Conservation (phyloP, 2,888 invertebrate species). For the Lasioglossum leucozonium region DNA sequence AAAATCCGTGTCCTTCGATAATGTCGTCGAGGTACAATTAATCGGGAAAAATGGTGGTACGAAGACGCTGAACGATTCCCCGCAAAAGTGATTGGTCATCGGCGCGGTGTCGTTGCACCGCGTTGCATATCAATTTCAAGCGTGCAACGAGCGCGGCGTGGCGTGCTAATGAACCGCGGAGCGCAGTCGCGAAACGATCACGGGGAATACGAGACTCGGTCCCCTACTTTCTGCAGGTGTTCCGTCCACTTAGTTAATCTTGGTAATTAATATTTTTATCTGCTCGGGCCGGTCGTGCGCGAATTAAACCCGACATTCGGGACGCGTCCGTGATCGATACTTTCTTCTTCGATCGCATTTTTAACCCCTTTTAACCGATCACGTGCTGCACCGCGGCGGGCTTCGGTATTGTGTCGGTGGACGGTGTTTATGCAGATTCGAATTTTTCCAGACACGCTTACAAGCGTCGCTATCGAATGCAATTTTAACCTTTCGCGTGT, state of each 20-base stretch:
- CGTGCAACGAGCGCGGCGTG: constrained; percentile 26
- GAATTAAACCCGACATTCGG: constrained; percentile 45
- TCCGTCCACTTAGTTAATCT: constrained; percentile 48
- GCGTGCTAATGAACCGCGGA: constrained; percentile 66
- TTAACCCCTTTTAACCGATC: background rate
- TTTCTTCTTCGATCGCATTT: constrained; percentile 22
- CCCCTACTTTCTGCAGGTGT: constrained; percentile 60
- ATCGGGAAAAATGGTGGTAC: background rate
- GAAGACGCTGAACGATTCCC: constrained; percentile 18
- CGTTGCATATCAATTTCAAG: constrained; percentile 60
- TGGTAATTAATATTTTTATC: constrained; percentile 50
- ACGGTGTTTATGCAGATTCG: constrained; percentile 8
- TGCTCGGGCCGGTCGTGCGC: constrained; percentile 12
- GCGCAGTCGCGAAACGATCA: constrained; percentile 41
- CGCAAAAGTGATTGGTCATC: constrained; percentile 52
- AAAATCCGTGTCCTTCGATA: background rate
- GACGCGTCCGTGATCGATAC: constrained; percentile 34
- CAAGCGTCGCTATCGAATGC: constrained; percentile 4
- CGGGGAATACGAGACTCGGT: constrained; percentile 53
- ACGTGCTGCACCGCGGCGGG: background rate
- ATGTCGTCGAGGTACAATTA: background rate
- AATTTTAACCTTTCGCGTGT: constrained; percentile 12
- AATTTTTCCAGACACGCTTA: constrained; percentile 7
- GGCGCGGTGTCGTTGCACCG: constrained; percentile 51
- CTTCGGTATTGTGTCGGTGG: constrained; percentile 6